These are phyloP conservation scores for Itoplectis maculator DNA, from an alignment of 2,888 invertebrate species.

Conservation along the genomic window DNA sequence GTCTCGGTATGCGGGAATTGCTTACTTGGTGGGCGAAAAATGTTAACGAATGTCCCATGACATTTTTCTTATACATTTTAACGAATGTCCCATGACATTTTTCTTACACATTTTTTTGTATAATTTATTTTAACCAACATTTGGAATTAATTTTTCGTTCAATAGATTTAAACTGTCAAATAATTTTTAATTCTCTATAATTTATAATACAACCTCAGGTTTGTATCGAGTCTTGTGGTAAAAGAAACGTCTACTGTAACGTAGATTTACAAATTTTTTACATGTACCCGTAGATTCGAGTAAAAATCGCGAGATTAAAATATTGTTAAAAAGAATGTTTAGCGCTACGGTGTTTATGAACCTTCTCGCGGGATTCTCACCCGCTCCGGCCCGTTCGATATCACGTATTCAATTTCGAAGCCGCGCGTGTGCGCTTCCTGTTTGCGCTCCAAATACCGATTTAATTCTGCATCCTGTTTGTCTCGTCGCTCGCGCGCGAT, in stretches of 20 bases:
- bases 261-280: neutral
- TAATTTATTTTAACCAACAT: too few species aligned
- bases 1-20: neutral
- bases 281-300: slow-evolving; percentile 15
- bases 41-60: too few species aligned
- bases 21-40: neutral
- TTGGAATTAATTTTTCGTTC: too few species aligned
- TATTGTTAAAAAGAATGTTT: slow-evolving; percentile 55
- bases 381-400: slow-evolving; percentile 56
- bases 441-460: slow-evolving; percentile 78
- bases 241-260: neutral
- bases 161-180: too few species aligned
- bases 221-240: too few species aligned
- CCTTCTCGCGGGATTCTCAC: slow-evolving; percentile 18
- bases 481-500: slow-evolving; percentile 65
- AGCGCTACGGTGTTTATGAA: slow-evolving; percentile 6
- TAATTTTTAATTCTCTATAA: too few species aligned
- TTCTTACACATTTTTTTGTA: too few species aligned
- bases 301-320: slow-evolving; percentile 44
- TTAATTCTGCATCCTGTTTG: slow-evolving; percentile 78
- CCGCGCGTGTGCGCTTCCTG: slow-evolving; percentile 72
- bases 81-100: too few species aligned
- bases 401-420: slow-evolving; percentile 76
- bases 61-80: too few species aligned
- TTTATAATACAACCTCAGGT: too few species aligned